A percentile compares a stretch with the other conserved stretches of the same genome.
Conservation (phyloP, 2,113 vertebrate genomes). For the Saguinus midas region DNA sequence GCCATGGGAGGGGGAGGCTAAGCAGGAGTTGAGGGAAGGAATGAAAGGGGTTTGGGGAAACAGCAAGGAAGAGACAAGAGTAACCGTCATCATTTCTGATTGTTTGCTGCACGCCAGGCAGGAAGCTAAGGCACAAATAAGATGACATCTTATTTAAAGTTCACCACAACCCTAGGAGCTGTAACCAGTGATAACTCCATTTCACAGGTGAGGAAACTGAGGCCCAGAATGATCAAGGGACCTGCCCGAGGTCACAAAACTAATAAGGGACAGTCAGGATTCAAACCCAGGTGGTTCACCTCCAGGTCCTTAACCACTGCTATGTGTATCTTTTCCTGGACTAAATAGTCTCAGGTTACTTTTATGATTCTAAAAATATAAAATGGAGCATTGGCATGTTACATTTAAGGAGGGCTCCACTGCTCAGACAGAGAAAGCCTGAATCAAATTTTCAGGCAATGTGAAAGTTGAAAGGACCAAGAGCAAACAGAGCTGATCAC, state of each 20-base stretch:
- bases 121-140: background rate
- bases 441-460: background rate
- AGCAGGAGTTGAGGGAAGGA: background rate
- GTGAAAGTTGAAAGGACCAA: background rate
- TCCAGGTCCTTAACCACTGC: background rate
- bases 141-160: background rate
- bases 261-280: background rate
- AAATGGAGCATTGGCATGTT: background rate
- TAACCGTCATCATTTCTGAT: background rate
- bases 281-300: background rate
- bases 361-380: background rate
- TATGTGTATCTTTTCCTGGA: background rate
- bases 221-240: background rate
- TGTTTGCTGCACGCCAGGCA: rapidly evolving
- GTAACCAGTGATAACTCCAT: background rate
- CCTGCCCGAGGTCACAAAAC: background rate
- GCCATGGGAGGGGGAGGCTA: background rate
- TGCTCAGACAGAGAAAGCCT: background rate
- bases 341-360: background rate
- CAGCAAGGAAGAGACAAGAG: conserved; percentile 57
- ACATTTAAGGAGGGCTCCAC: background rate
- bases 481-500: background rate
- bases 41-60: conserved; percentile 24
- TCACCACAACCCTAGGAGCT: background rate
- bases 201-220: background rate